Conservation (phyloP, 2,888 invertebrate genomes). For the Brachylomia viminalis region DNA sequence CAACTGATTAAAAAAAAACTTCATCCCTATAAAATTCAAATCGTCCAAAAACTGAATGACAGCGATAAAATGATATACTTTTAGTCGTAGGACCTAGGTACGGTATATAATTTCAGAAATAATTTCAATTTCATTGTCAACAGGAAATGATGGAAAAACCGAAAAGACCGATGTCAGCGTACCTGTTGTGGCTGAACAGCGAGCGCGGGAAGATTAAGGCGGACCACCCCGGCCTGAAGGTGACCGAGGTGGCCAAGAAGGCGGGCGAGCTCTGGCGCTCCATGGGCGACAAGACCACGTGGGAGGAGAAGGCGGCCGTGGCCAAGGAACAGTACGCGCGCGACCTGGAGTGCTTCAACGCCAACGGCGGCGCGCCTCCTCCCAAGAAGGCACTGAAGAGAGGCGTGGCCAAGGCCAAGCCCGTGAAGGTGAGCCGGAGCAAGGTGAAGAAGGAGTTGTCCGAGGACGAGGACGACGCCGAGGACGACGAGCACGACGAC, state of each 20-base stretch:
- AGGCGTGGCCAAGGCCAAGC: slow-evolving; percentile 75
- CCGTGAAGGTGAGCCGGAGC: slow-evolving; percentile 61
- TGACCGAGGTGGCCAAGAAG: slow-evolving; percentile 97
- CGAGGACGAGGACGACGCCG: slow-evolving; percentile 89
- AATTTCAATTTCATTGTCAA: slow-evolving; percentile 22
- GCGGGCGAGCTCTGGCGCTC: slow-evolving; percentile 97
- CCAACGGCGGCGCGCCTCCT: slow-evolving; percentile 90
- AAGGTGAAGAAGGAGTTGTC: slow-evolving; percentile 79
- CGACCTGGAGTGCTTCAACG: slow-evolving; percentile 95
- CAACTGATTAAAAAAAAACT: background rate
- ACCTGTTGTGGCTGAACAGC: slow-evolving; percentile 97
- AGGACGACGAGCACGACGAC: slow-evolving; percentile 88
- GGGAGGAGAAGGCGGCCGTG: slow-evolving; percentile 95
- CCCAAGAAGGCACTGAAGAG: slow-evolving; percentile 86
- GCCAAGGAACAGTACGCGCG: slow-evolving; percentile 95
- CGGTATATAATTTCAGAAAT: background rate
- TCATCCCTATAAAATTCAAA: background rate
- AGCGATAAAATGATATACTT: background rate
- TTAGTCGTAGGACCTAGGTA: background rate
- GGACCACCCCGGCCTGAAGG: slow-evolving; percentile 95
- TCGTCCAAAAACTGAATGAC: background rate
- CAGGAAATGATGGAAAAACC: slow-evolving; percentile 93
- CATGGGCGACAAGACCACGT: slow-evolving; percentile 95
- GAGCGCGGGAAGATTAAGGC: slow-evolving; percentile 95
- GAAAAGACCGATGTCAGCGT: slow-evolving; percentile 96